Conservation (phyloP, 1,140 invertebrate species). For the silkworm (Bombyx mori) region ASM3026992v2 NC_085114.1:4699501-4700000, state of each 20-base stretch:
- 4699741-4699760: slow-evolving; percentile 63
- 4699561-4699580: slow-evolving; percentile 13
- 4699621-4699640: neutral
- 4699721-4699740: slow-evolving; percentile 57
- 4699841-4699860: slow-evolving; percentile 67
- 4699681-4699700: slow-evolving; percentile 40
- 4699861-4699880: slow-evolving; percentile 70
- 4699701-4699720: slow-evolving; percentile 39
- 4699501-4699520: slow-evolving; percentile 49
- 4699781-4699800: slow-evolving; percentile 65
- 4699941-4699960: slow-evolving; percentile 40
- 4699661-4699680: slow-evolving; percentile 48
- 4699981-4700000: neutral
- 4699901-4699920: slow-evolving; percentile 64
- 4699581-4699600: slow-evolving; percentile 29
- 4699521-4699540: slow-evolving; percentile 39
- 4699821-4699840: slow-evolving; percentile 57
- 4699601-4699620: slow-evolving; percentile 45
- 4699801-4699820: slow-evolving; percentile 66
- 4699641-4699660: neutral
- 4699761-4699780: slow-evolving; percentile 65
- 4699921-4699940: slow-evolving; percentile 67
- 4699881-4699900: slow-evolving; percentile 71
- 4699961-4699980: slow-evolving; percentile 16
- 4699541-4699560: slow-evolving; percentile 17